phyloP scores from a whole-genome alignment of 2,888 invertebrate species.

The Argynnis bischoffii region DNA sequence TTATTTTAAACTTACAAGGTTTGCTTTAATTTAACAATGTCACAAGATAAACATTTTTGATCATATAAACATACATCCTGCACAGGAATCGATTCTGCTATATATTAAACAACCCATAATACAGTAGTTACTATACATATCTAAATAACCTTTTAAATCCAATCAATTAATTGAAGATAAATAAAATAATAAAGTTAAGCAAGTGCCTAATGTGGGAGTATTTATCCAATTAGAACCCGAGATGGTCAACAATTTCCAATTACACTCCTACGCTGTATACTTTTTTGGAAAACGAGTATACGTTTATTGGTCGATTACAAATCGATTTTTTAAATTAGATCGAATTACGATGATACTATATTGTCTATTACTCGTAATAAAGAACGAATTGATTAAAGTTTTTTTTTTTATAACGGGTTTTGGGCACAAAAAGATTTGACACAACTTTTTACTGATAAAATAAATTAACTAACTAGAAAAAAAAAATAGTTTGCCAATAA shows the following conservation, averaged over 20 bases:
- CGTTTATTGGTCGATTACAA: conserved; percentile 16
- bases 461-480: too few species aligned
- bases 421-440: too few species aligned
- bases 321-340: conserved; percentile 10
- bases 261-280: conserved; percentile 1
- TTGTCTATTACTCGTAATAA: background rate
- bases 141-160: too few species aligned
- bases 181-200: background rate
- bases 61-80: too few species aligned
- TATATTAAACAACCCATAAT: too few species aligned
- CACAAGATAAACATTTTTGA: too few species aligned
- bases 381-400: background rate
- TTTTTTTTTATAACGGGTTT: background rate
- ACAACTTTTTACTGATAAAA: too few species aligned
- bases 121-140: too few species aligned
- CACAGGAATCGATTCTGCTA: too few species aligned
- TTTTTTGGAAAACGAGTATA: conserved; percentile 12
- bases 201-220: conserved; percentile 8
- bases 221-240: conserved; percentile 17
- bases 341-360: background rate
- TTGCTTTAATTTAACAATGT: too few species aligned
- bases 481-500: too few species aligned
- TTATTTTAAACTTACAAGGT: too few species aligned
- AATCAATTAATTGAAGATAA: background rate
- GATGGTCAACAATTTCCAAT: conserved; percentile 14